phyloP scores from a whole-genome alignment of 2,797 vertebrate species.

The Phrynocephalus guinanensis region DNA sequence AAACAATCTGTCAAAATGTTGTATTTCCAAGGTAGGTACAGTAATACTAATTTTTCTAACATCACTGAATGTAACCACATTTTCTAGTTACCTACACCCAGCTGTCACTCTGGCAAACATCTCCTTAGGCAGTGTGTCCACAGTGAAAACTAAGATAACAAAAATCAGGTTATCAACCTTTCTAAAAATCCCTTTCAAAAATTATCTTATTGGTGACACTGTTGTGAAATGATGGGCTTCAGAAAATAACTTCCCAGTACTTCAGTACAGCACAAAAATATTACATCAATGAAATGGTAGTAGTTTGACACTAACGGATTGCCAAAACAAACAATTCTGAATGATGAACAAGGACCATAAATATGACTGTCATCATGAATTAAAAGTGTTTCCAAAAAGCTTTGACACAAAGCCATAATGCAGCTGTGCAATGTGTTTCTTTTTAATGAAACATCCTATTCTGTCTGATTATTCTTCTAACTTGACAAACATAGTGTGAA shows the following conservation, averaged over 20 bases:
- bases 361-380: conserved; percentile 65
- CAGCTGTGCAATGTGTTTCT: conserved; percentile 51
- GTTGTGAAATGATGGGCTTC: conserved; percentile 20
- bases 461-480: conserved; percentile 41
- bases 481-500: conserved; percentile 28
- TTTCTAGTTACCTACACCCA: not conserved
- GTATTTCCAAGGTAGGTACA: not conserved
- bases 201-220: conserved; percentile 29
- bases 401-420: conserved; percentile 41
- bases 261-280: conserved; percentile 67
- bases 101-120: not conserved
- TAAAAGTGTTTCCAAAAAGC: conserved; percentile 47
- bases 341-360: conserved; percentile 68
- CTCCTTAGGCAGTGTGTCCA: not conserved
- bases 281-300: conserved; percentile 73
- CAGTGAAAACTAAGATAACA: not conserved
- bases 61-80: not conserved
- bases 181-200: conserved; percentile 38
- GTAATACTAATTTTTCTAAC: not conserved
- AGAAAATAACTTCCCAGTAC: conserved; percentile 51
- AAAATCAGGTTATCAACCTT: not conserved
- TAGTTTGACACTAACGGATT: conserved; percentile 70
- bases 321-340: conserved; percentile 67
- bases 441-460: conserved; percentile 46
- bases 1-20: not conserved